Evolutionary conservation across 2,888 invertebrate species (phyloP).

Genomic region (Hydriomena furcata): DNA sequence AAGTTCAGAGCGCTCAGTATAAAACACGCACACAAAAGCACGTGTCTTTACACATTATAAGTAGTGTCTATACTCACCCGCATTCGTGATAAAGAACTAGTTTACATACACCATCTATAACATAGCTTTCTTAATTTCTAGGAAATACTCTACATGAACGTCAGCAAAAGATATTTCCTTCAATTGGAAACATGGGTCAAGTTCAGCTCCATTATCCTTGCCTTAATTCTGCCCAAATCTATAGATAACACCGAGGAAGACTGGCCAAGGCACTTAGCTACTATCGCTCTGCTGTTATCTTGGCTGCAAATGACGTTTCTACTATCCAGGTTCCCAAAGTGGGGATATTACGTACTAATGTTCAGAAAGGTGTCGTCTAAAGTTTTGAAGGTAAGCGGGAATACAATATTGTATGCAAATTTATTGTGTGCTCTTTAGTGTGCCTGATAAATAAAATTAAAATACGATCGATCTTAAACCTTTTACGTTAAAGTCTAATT

Average conservation of each 20-base stretch:
- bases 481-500: too few species aligned
- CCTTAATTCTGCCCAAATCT: slow-evolving; percentile 64
- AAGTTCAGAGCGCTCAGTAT: too few species aligned
- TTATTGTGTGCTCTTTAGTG: too few species aligned
- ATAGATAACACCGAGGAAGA: slow-evolving; percentile 46
- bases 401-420: too few species aligned
- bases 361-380: slow-evolving; percentile 84
- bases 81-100: too few species aligned
- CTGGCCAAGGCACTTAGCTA: slow-evolving; percentile 79
- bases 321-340: slow-evolving; percentile 81
- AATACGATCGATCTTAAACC: too few species aligned
- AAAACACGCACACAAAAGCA: too few species aligned
- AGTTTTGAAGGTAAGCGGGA: slow-evolving; percentile 80
- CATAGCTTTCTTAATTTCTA: too few species aligned
- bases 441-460: too few species aligned
- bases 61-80: too few species aligned
- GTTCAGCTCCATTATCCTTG: slow-evolving; percentile 71
- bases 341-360: slow-evolving; percentile 85
- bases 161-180: slow-evolving; percentile 75
- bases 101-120: too few species aligned
- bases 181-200: slow-evolving; percentile 84
- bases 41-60: too few species aligned
- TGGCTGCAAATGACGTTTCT: slow-evolving; percentile 84
- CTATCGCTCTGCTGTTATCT: slow-evolving; percentile 76
- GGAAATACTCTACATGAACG: slow-evolving; percentile 80